These are phyloP conservation scores for Drosophila paramelanica DNA, from an alignment of 2,888 invertebrate genomes.

Conservation along the genomic window DNA sequence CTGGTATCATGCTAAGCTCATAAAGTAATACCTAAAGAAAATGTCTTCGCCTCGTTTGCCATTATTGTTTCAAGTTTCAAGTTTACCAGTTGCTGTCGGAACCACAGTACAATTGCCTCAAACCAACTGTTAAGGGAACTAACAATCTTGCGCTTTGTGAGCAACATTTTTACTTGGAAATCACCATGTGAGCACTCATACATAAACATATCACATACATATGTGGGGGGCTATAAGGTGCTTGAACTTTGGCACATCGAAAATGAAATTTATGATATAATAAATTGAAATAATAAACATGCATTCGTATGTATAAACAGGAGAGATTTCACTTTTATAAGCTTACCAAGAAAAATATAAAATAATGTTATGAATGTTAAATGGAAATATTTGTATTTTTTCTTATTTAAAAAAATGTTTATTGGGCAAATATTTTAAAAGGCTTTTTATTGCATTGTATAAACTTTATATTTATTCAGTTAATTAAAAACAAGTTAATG, in stretches of 20 bases:
- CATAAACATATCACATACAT: background rate
- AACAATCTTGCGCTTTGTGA: conserved; percentile 30
- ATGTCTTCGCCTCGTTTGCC: conserved; percentile 15
- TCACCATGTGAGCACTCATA: conserved; percentile 13
- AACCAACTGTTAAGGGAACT: conserved; percentile 21
- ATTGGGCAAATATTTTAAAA: background rate
- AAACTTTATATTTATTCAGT: no score
- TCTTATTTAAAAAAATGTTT: no score
- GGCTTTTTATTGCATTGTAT: no score
- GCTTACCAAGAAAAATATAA: background rate
- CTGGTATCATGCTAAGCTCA: conserved; percentile 10
- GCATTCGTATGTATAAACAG: background rate
- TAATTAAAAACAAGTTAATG: no score
- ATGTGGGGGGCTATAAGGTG: background rate
- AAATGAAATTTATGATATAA: conserved; percentile 19
- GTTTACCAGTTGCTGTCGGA: conserved; percentile 18
- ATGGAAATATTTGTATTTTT: background rate
- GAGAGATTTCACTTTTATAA: background rate
- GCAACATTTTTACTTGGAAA: conserved; percentile 28
- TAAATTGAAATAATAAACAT: conserved; percentile 19
- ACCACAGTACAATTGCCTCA: conserved; percentile 21
- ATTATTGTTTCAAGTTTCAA: conserved; percentile 45
- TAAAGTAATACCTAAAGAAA: conserved; percentile 6
- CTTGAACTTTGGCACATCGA: conserved; percentile 8
- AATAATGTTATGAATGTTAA: background rate